Base-by-base conservation (phyloP, 2,888 invertebrate species). In the Orthonevra nobilis region DNA sequence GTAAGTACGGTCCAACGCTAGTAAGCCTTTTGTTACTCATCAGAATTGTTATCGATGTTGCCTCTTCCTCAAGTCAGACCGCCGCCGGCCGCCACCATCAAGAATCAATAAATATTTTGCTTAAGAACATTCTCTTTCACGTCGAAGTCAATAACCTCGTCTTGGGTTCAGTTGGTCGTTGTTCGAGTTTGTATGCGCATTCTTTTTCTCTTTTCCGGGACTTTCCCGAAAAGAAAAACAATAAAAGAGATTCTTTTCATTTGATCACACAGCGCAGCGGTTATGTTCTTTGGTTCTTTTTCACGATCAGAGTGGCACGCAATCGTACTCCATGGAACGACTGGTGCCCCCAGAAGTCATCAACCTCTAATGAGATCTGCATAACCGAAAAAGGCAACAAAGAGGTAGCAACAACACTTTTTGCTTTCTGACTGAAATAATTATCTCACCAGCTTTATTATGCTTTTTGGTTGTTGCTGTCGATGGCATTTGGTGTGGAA, bases 191-290 rank as follows among this genome's bases (percentile, higher is more conserved):
- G n/a, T n/a, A n/a, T 50, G 36, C 50, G 63, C 66, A 48, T 58
- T 72, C 64, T 77, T 52, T 38, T 61, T 61, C 54, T 60, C 61
- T 63, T 42, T 75, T 69, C 74, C 70, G 44, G 38, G 48, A n/a
- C 64, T 77, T 77, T 77, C 64, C 77, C 64, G 63, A 75, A 69
- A 69, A 46, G 38, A 60, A 69, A 42, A 75, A 36, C 54, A 61
- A 44, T 56, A 44, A n/a, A n/a, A 44, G 14, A 66, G 12, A 23
- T 28, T 36, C 2, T 56, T 34, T 68, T 56, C 68, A 38, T 66
- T 46, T 32, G 20, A 30, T 44, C 36, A 12, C 9, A 44, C 44
- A 15, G 9, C 40, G 30, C 7, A 14, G 20, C 36, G 9, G 23
- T 50, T n/a, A 17, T 12, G 34, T 34, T 54, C 52, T 40, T 56